Evolutionary conservation across 2,797 vertebrate genomes (phyloP).

Genomic region (Coccyzus lansbergi): DNA sequence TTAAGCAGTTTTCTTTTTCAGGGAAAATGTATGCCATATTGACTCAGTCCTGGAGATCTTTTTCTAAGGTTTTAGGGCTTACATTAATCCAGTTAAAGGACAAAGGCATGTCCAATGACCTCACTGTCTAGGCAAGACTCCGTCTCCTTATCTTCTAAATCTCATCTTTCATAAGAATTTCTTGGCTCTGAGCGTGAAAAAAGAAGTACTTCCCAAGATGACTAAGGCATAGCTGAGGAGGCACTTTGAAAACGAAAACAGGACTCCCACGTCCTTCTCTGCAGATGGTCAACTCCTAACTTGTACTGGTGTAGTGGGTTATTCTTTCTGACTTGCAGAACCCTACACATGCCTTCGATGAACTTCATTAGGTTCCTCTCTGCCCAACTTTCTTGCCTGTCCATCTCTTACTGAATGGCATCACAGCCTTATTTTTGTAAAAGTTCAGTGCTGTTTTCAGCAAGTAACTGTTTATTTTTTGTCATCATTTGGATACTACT

Average conservation of each 20-base stretch:
- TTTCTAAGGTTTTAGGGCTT: slow-evolving; percentile 8
- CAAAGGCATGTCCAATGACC: not conserved
- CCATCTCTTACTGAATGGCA: no score
- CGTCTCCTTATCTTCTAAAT: not conserved
- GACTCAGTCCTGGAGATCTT: not conserved
- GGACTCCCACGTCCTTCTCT: no score
- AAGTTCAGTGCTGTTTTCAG: not conserved
- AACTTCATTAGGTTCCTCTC: no score
- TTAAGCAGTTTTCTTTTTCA: not conserved
- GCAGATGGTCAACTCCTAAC: no score
- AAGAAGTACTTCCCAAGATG: not conserved
- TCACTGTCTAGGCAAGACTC: not conserved
- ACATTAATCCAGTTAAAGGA: not conserved
- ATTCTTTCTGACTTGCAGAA: no score
- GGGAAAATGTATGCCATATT: not conserved
- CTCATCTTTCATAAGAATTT: not conserved
- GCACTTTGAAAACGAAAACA: not conserved
- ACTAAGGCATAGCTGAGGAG: not conserved
- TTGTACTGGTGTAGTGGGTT: no score
- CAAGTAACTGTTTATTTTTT: not conserved
- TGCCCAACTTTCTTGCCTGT: no score
- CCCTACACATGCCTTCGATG: no score
- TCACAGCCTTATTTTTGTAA: not conserved
- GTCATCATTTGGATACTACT: not conserved
- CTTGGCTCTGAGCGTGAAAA: not conserved